Base-by-base conservation (phyloP, 2,888 invertebrate species). In the Erynnis tages region DNA sequence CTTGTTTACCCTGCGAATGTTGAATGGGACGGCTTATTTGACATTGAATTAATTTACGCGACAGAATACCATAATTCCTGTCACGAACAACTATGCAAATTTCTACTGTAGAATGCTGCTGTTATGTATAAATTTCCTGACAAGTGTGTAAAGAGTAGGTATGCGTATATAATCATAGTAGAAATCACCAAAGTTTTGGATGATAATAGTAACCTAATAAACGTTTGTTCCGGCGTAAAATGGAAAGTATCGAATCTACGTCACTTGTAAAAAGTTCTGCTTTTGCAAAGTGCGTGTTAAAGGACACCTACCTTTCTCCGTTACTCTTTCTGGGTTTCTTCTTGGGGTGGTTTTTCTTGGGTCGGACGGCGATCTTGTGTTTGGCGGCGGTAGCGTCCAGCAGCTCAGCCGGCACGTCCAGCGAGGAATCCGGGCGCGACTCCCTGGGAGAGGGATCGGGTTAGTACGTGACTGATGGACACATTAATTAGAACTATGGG, bases 321-420 rank as follows among this genome's bases (percentile, higher is more conserved):
- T 71, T 55, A 60, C 57, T 56, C 65, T 49, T 63, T 11, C 63
- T 71, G n/a, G 62, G 54, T 60, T 72, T 74, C 54, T 71, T 74
- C 53, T 73, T 77, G 0, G 86, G 87, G 54, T 94, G 91, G 62
- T 92, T 94, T 71, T 93, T 92, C 80, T 91, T 92, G 4, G 95
- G 95, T 73, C 93, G 90, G 10, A 95, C 91, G 0, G 94, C 91
- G 48, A 94, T 77, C 81, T 94, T 95, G 87, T 95, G 95, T 67
- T 91, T 91, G 10, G 95, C 95, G 0, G 94, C 94, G 4, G 94
- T 90, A 60, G 91, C 91, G 83, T 95, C 95, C 79, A 95, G 88
- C 38, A 93, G 90, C 60, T 91, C 89, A 0, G 35, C 50, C 1
- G 50, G 43, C 19, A 91, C 76, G 70, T 94, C 93, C 73, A 94